These are phyloP conservation scores for Hylyphantes graminicola DNA, from an alignment of 1,140 invertebrate species.

Conservation along the genomic window DNA sequence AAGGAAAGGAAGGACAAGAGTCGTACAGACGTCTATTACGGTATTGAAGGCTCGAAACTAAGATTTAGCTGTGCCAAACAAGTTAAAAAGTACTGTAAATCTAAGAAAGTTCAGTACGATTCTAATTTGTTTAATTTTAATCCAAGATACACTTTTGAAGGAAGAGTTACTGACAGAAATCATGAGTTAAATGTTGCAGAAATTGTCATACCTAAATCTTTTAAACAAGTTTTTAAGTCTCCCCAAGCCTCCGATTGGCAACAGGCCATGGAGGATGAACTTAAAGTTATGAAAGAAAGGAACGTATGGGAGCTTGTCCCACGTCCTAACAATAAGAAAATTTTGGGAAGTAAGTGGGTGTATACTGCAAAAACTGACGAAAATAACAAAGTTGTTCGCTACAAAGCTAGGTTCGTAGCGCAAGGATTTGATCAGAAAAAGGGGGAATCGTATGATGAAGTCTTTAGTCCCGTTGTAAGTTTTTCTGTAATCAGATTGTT, in stretches of 20 bases:
- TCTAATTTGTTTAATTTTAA: conserved; percentile 17
- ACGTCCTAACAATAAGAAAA: too few species aligned
- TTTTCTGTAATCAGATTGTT: too few species aligned
- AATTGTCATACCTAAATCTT: background rate
- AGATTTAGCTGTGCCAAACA: background rate
- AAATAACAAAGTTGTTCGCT: background rate
- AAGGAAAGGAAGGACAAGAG: too few species aligned
- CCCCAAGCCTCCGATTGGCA: too few species aligned
- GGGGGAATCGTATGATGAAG: too few species aligned
- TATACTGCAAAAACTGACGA: too few species aligned
- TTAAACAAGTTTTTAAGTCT: background rate
- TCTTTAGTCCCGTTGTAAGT: too few species aligned
- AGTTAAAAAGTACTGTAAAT: background rate
- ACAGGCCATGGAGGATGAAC: too few species aligned
- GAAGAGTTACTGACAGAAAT: background rate
- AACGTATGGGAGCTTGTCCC: too few species aligned
- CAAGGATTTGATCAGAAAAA: background rate
- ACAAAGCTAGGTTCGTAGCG: background rate
- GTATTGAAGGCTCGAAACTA: background rate
- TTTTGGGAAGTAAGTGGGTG: too few species aligned
- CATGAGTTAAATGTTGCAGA: background rate
- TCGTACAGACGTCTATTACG: background rate
- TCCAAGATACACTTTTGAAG: background rate
- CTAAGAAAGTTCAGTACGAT: background rate
- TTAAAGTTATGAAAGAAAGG: too few species aligned